Evolutionary conservation across 2,797 vertebrate species (phyloP), one percentile per base, ranked within the genome.

Genomic region (Chaenodraco wilsoni): DNA sequence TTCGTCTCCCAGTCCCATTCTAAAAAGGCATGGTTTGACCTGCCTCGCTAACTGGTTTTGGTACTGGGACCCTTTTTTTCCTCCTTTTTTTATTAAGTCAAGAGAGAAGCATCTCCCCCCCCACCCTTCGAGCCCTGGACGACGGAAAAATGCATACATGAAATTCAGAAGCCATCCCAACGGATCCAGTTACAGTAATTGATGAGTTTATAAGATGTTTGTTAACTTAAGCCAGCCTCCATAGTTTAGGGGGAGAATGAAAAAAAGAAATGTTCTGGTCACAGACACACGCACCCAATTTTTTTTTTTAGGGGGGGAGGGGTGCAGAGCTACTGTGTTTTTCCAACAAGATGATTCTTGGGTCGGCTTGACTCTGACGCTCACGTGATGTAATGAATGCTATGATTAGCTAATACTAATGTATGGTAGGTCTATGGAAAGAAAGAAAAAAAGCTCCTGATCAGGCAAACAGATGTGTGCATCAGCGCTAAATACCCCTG

Each of bases 401-500:
- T 71, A 65, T 69, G 89, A 89, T 85, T 79, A 76, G 73, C 79
- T 84, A 76, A 84, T 78, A 71, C 76, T 86, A 91, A 90, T 62
- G 81, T 86, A 87, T 75, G 84, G 82, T 82, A 78, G 69, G 62
- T 80, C 56, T 73, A 78, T 87, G 88, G 83, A 86, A 87, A 80
- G 27, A 27, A 27, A 67, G 49, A 86, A 88, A 49, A 61, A 85
- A 87, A 74, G 43, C 43, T 74, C 81, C 64, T 91, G 87, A 94
- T 93, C 92, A 91, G 87, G 87, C 88, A 87, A 95, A 89, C 93
- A 93, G 93, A 94, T 93, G 90, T 93, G 91, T 89, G 83, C 82
- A 87, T 90, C 84, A 80, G 82, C 57, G 56, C 84, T 85, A 90
- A 91, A 91, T 91, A 91, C 91, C 89, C 90, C 81, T 60, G 87